Evolutionary conservation across 2,888 invertebrate genomes (phyloP).

Genomic region (Tipula vernalis): DNA sequence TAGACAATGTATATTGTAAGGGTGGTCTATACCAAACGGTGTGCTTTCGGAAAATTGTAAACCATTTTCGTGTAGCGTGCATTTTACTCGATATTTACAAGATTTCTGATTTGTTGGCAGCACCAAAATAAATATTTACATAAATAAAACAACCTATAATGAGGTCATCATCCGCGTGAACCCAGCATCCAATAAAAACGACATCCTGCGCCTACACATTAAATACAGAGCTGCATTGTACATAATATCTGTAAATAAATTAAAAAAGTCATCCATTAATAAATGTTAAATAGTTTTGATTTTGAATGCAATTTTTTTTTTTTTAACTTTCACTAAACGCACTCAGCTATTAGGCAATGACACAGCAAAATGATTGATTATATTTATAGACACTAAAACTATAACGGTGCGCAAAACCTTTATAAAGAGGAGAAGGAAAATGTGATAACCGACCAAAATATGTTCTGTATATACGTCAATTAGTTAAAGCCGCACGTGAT

Average conservation of each 20-base stretch:
- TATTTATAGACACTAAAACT: neutral
- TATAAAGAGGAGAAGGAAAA: neutral
- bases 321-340: neutral
- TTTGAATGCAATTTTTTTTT: neutral
- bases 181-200: neutral
- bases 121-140: no score
- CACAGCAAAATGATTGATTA: neutral
- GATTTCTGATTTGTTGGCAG: no score
- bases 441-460: neutral
- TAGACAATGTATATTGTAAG: no score
- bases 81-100: no score
- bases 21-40: no score
- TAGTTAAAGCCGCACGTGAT: neutral
- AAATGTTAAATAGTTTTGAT: neutral
- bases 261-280: neutral
- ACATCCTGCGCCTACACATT: neutral
- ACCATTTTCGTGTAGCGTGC: no score
- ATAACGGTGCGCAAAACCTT: neutral
- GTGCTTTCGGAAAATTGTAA: no score
- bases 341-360: neutral
- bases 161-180: neutral
- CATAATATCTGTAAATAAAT: neutral
- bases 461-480: neutral
- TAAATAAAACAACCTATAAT: no score
- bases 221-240: no score